phyloP scores from a whole-genome alignment of 2,797 vertebrate genomes.

The Cyclopterus lumpus region DNA sequence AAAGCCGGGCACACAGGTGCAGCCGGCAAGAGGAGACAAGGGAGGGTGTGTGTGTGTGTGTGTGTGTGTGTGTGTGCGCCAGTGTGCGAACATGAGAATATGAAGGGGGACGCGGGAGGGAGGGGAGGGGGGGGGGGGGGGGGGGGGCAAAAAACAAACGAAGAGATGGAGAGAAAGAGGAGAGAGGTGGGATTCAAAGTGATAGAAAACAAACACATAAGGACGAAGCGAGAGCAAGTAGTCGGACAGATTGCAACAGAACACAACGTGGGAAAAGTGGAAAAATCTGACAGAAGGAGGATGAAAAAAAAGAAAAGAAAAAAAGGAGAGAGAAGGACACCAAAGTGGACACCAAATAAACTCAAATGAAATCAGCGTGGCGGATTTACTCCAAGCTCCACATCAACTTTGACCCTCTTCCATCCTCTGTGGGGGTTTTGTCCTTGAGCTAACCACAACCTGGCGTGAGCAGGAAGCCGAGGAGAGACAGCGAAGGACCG shows the following conservation, averaged over 20 bases:
- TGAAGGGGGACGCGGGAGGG: constrained; percentile 7
- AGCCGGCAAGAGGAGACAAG: constrained; percentile 45
- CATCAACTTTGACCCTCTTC: constrained; percentile 53
- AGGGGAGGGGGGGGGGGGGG: too few relatives aligned
- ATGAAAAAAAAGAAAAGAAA: constrained; percentile 6
- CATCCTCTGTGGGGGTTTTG: constrained; percentile 27
- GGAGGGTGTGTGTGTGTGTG: constrained; percentile 15
- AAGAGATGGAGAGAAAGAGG: constrained; percentile 3
- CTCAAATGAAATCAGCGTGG: constrained; percentile 42
- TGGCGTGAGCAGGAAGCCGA: constrained; percentile 41
- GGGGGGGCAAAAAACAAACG: too few relatives aligned
- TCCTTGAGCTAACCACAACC: constrained; percentile 65
- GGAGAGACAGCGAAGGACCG: constrained; percentile 48
- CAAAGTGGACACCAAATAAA: constrained; percentile 36
- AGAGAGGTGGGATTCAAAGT: constrained; percentile 41
- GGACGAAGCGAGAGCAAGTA: constrained; percentile 45
- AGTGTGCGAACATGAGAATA: constrained; percentile 50
- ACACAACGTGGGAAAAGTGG: constrained; percentile 38
- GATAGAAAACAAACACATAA: constrained; percentile 40
- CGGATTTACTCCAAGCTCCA: constrained; percentile 52
- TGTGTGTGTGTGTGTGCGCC: constrained; percentile 41
- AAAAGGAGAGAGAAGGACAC: constrained; percentile 33
- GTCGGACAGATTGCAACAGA: constrained; percentile 38
- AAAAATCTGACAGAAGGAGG: constrained; percentile 21
- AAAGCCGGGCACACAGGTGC: constrained; percentile 80